Conservation (phyloP, 2,888 invertebrate species). For the Parnassius orleans region DNA sequence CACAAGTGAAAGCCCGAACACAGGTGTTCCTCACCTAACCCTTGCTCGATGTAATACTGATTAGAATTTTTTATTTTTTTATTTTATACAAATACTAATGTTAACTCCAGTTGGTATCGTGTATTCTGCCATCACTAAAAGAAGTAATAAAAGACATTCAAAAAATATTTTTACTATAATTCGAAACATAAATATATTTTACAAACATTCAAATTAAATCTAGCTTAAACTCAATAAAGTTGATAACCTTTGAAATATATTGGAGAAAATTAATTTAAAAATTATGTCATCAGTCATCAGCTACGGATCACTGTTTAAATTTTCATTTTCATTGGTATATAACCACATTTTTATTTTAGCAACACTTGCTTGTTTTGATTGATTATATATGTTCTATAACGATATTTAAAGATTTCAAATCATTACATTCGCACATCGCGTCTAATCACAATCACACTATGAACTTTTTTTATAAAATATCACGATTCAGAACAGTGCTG, state of each 20-base stretch:
- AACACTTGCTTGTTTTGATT: neutral
- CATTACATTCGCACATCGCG: neutral
- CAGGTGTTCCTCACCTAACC: too few relatives aligned
- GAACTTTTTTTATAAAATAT: constrained; percentile 27
- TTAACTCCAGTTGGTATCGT: too few relatives aligned
- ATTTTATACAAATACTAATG: too few relatives aligned
- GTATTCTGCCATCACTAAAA: too few relatives aligned
- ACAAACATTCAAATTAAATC: constrained; percentile 47
- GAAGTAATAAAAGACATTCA: too few relatives aligned
- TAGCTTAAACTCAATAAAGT: constrained; percentile 27
- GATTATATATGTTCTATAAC: too few relatives aligned
- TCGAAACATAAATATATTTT: constrained; percentile 65
- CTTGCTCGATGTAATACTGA: too few relatives aligned
- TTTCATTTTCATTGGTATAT: neutral
- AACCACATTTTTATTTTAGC: neutral
- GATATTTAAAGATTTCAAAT: neutral
- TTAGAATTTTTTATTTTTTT: too few relatives aligned
- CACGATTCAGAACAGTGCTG: constrained; percentile 44
- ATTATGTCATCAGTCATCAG: neutral
- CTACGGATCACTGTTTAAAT: neutral
- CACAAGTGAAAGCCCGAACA: too few relatives aligned
- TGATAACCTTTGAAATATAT: neutral
- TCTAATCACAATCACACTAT: neutral
- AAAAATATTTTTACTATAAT: constrained; percentile 29
- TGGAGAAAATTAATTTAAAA: neutral